These are phyloP conservation scores for Drosophila arizonae DNA, from an alignment of 1,140 invertebrate genomes.

Conservation along the genomic window DNA sequence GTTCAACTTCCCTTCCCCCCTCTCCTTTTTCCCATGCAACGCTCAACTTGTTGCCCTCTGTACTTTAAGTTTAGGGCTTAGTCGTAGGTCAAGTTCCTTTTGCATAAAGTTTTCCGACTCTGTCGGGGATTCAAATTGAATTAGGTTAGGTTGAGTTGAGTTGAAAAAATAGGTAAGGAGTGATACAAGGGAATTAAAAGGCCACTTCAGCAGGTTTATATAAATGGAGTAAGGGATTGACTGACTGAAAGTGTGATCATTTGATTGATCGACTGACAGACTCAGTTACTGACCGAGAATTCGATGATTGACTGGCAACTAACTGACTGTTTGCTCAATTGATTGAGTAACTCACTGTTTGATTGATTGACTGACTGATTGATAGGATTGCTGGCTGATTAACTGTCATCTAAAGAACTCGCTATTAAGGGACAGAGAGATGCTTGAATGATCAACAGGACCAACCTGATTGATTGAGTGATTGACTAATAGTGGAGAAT, in stretches of 20 bases:
- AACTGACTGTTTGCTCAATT: not conserved
- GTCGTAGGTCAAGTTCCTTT: constrained; percentile 13
- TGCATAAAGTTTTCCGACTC: not conserved
- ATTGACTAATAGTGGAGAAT: too few relatives aligned
- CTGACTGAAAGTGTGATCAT: not conserved
- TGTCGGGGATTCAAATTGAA: not conserved
- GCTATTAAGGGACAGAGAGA: too few relatives aligned
- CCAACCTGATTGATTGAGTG: too few relatives aligned
- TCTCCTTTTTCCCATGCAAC: constrained; percentile 5
- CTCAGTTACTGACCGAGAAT: not conserved
- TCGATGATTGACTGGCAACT: too few relatives aligned
- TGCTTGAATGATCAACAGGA: not conserved
- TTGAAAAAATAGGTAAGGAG: not conserved
- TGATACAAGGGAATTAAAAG: not conserved
- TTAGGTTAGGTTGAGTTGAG: not conserved
- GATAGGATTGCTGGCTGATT: not conserved
- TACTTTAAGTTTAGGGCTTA: constrained; percentile 9
- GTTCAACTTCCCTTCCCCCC: constrained; percentile 11
- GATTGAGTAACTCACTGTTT: too few relatives aligned
- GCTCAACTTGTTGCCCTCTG: not conserved
- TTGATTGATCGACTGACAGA: not conserved
- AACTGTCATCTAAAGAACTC: not conserved
- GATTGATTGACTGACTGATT: not conserved
- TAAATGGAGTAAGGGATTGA: not conserved
- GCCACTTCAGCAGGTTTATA: not conserved